phyloP scores from a whole-genome alignment of 2,797 vertebrate genomes.

The Gymnoscopelus braueri region DNA sequence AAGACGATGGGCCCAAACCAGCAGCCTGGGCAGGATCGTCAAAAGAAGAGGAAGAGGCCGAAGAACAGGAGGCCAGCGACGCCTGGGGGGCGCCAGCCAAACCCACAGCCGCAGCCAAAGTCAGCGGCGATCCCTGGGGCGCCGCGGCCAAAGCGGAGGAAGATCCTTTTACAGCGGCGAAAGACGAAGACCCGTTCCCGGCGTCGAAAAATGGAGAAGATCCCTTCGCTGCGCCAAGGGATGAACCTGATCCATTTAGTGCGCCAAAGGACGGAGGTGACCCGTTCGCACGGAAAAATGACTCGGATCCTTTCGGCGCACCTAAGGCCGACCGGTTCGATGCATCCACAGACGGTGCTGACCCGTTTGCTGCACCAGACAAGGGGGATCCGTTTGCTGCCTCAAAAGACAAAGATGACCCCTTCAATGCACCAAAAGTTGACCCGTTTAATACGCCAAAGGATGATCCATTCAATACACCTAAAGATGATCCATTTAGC shows the following conservation, averaged over 20 bases:
- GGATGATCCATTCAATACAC: conserved; percentile 51
- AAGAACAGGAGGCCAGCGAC: conserved; percentile 57
- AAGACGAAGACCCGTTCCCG: conserved; percentile 36
- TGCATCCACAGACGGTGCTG: conserved; percentile 31
- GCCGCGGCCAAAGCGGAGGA: conserved; percentile 32
- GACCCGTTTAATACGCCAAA: neutral
- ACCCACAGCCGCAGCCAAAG: conserved; percentile 28
- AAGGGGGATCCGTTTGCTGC: conserved; percentile 32
- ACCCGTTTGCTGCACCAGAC: conserved; percentile 27
- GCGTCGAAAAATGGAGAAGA: neutral
- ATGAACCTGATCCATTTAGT: conserved; percentile 37
- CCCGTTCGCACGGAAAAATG: conserved; percentile 30
- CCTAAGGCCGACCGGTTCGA: conserved; percentile 53
- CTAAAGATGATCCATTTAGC: conserved; percentile 50
- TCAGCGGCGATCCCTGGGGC: conserved; percentile 62
- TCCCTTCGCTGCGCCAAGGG: conserved; percentile 1
- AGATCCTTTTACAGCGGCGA: conserved; percentile 14
- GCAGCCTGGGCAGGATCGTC: conserved; percentile 51
- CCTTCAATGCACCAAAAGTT: neutral
- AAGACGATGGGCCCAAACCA: neutral
- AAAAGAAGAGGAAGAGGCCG: conserved; percentile 13
- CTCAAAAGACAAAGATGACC: conserved; percentile 22
- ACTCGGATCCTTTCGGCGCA: conserved; percentile 41
- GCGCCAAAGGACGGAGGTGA: conserved; percentile 42
- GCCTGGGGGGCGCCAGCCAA: conserved; percentile 74